A percentile compares a stretch with the other conserved stretches of the same genome.
Evolutionary conservation across 2,113 vertebrate genomes (phyloP).

Genomic region (Ctenodactylus gundi): DNA sequence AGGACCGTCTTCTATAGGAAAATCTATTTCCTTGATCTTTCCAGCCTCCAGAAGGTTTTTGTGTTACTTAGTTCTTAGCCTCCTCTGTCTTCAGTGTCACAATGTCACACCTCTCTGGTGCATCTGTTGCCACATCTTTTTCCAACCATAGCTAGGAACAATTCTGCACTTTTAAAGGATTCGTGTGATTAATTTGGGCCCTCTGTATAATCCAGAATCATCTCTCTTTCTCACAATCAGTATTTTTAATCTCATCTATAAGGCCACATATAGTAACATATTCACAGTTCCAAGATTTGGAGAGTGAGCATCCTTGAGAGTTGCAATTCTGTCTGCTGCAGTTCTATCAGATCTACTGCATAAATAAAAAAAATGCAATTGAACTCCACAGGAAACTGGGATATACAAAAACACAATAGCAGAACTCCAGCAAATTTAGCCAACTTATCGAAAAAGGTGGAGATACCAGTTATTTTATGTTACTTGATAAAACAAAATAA

Average conservation of each 20-base stretch:
- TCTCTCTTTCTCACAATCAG: background rate
- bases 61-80: background rate
- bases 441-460: background rate
- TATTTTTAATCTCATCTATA: background rate
- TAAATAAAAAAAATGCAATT: background rate
- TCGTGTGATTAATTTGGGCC: background rate
- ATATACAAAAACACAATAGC: background rate
- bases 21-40: background rate
- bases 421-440: background rate
- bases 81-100: background rate
- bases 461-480: background rate
- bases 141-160: background rate
- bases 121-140: background rate
- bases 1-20: no score
- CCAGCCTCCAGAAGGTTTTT: background rate
- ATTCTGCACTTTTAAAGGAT: background rate
- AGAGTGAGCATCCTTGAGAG: background rate
- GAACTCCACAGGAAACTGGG: background rate
- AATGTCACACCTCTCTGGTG: background rate
- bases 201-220: background rate
- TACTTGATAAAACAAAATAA: slow-evolving; percentile 32
- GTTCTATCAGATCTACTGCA: no score
- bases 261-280: background rate
- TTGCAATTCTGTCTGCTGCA: background rate
- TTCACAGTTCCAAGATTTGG: background rate